phyloP scores from a whole-genome alignment of 2,888 invertebrate species.

The Leucoptera coffeella region DNA sequence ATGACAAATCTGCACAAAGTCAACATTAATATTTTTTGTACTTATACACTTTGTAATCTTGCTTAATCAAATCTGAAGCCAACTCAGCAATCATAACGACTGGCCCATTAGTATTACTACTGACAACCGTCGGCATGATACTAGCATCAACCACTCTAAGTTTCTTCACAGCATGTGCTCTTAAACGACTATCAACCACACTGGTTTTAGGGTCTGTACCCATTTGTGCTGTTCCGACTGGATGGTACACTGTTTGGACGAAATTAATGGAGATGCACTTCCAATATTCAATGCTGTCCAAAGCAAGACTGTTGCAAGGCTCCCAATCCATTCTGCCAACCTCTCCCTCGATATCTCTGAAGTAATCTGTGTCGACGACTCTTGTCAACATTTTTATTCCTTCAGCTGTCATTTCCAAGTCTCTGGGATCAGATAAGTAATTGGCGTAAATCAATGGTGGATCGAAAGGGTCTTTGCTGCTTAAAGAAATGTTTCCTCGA shows the following conservation, averaged over 20 bases:
- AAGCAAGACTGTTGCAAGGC: slow-evolving; percentile 13
- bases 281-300: slow-evolving; percentile 19
- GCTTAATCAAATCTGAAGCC: slow-evolving; percentile 65
- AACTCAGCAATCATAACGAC: slow-evolving; percentile 77
- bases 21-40: too few relatives aligned
- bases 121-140: slow-evolving; percentile 69
- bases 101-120: slow-evolving; percentile 75
- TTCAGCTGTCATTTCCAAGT: slow-evolving; percentile 21
- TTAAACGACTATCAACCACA: slow-evolving; percentile 50
- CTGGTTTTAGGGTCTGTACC: slow-evolving; percentile 35
- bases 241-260: slow-evolving; percentile 55
- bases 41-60: slow-evolving; percentile 15
- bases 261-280: slow-evolving; percentile 38
- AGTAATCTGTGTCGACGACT: slow-evolving; percentile 15
- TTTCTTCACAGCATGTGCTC: slow-evolving; percentile 57
- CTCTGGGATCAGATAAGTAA: slow-evolving; percentile 52
- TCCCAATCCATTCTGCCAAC: slow-evolving; percentile 15
- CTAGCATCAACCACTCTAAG: slow-evolving; percentile 70
- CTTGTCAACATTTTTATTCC: slow-evolving; percentile 18
- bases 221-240: slow-evolving; percentile 60
- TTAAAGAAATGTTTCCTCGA: slow-evolving; percentile 47
- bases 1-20: too few relatives aligned
- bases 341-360: slow-evolving; percentile 15
- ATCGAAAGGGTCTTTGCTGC: slow-evolving; percentile 47
- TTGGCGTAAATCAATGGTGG: slow-evolving; percentile 57